Evolutionary conservation across 2,888 invertebrate species (phyloP).

Genomic region (Nemapogon koenigi): DNA sequence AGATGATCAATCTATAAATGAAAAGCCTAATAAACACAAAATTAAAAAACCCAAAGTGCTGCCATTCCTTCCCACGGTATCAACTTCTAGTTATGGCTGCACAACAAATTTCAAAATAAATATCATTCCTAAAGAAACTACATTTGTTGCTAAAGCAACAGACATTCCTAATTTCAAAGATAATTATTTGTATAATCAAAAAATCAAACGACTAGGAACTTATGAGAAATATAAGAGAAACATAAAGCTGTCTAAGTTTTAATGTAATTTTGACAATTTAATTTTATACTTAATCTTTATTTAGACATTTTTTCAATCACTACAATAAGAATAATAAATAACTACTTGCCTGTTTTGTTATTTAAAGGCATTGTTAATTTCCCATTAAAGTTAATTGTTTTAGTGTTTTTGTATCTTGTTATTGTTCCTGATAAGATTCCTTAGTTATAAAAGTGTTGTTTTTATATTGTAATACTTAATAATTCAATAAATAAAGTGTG

Average conservation of each 20-base stretch:
- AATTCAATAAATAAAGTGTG: no score
- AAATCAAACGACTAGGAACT: slow-evolving; percentile 37
- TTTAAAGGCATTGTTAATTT: no score
- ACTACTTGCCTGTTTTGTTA: background rate
- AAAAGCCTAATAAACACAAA: slow-evolving; percentile 19
- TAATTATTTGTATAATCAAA: slow-evolving; percentile 32
- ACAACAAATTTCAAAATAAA: slow-evolving; percentile 50
- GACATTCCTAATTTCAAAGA: slow-evolving; percentile 36
- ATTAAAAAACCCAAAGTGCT: slow-evolving; percentile 38
- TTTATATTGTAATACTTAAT: background rate
- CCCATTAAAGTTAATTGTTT: background rate
- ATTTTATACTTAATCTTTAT: background rate
- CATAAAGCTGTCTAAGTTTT: slow-evolving; percentile 46
- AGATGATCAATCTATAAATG: no score
- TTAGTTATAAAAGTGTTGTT: background rate
- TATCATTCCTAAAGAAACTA: slow-evolving; percentile 31
- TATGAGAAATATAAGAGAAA: slow-evolving; percentile 42
- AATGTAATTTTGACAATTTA: slow-evolving; percentile 14
- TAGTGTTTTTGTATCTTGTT: background rate
- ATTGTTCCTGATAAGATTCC: background rate
- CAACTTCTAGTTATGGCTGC: slow-evolving; percentile 41
- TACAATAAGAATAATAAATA: background rate
- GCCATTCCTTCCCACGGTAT: slow-evolving; percentile 43
- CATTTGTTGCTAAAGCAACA: slow-evolving; percentile 37
- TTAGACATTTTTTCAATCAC: background rate